A percentile compares a stretch with the other conserved stretches of the same genome.
Conservation (phyloP, 2,113 vertebrate genomes). For the Globicephala melas region DNA sequence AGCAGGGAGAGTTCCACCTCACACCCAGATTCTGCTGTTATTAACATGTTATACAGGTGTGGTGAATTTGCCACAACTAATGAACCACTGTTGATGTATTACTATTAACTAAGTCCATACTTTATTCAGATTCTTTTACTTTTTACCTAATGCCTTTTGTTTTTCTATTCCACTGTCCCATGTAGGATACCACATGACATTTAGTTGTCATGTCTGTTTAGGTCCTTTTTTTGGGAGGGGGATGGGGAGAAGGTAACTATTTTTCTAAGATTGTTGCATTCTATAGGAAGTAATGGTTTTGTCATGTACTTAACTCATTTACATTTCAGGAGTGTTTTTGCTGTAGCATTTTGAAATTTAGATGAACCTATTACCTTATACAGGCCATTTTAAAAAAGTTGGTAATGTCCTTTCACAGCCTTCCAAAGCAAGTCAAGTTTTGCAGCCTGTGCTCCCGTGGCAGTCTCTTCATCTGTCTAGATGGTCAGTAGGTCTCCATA, state of each 20-base stretch:
- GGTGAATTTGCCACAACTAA: neutral
- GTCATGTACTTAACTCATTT: neutral
- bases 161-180: neutral
- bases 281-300: neutral
- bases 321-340: slow-evolving; percentile 18
- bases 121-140: neutral
- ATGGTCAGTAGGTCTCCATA: neutral
- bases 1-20: neutral
- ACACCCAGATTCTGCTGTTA: neutral
- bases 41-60: neutral
- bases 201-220: neutral
- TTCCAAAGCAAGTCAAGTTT: neutral
- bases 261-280: slow-evolving; percentile 14
- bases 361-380: neutral
- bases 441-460: neutral
- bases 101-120: neutral
- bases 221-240: fast-evolving
- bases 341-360: slow-evolving; percentile 18
- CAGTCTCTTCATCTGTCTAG: neutral
- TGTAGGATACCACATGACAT: neutral
- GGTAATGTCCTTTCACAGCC: neutral
- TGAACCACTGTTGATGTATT: neutral
- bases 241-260: neutral
- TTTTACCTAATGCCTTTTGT: neutral
- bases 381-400: neutral